Conservation (phyloP, 1,140 invertebrate species). For the Tetramorium simillimum region DNA sequence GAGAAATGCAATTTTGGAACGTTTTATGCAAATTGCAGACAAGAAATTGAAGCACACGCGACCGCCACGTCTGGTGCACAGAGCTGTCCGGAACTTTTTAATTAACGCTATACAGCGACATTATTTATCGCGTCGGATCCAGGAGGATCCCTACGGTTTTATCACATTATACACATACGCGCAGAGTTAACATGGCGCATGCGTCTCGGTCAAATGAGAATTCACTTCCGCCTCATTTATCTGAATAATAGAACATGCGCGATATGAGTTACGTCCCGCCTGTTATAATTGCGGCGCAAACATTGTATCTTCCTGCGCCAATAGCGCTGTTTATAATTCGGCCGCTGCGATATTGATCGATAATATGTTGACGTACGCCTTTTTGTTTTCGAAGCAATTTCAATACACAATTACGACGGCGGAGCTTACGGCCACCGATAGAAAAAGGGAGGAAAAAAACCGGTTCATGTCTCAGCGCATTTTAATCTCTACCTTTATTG, state of each 20-base stretch:
- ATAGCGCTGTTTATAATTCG: slow-evolving; percentile 46
- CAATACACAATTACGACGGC: slow-evolving; percentile 21
- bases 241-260: slow-evolving; percentile 56
- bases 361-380: slow-evolving; percentile 25
- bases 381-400: slow-evolving; percentile 47
- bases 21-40: slow-evolving; percentile 37
- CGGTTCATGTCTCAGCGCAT: neutral
- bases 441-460: neutral
- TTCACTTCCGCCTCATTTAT: slow-evolving; percentile 57
- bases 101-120: slow-evolving; percentile 45
- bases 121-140: slow-evolving; percentile 46
- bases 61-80: neutral
- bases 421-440: neutral
- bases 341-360: slow-evolving; percentile 18
- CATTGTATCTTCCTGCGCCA: slow-evolving; percentile 32
- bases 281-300: slow-evolving; percentile 45
- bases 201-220: slow-evolving; percentile 55
- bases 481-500: neutral
- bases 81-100: slow-evolving; percentile 39
- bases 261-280: slow-evolving; percentile 40
- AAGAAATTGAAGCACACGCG: slow-evolving; percentile 28
- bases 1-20: neutral
- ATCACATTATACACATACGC: slow-evolving; percentile 25
- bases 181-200: slow-evolving; percentile 36
- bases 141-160: slow-evolving; percentile 26